Base-by-base conservation (phyloP, 2,113 vertebrate genomes). In the Motacilla alba region DNA sequence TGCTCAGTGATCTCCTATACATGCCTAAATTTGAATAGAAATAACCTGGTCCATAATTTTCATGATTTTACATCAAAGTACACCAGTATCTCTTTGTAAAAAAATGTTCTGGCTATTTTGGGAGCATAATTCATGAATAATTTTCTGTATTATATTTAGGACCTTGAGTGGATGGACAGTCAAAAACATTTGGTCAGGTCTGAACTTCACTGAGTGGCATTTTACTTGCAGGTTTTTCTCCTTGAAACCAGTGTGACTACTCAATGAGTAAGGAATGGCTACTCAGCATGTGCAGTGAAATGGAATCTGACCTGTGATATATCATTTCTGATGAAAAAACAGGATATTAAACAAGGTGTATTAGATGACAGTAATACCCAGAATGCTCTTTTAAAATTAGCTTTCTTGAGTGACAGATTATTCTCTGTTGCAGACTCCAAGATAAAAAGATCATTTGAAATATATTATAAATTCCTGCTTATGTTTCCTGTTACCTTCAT, bases 321-420 rank as follows among this genome's bases (percentile, higher is more conserved):
- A 93, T 82, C 14, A 46, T 26, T 83, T 93, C 41, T 79, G 37
- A 76, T 84, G 66, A 94, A 94, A 94, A 89, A 78, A 0, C 22
- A 75, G 87, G 77, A 53, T 94, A 91, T 96, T 93, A 95, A 94
- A 47, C 26, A 79, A 93, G 78, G 70, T 82, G 53, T 62, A 91
- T 76, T 95, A 91, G 84, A 89, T 91, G 88, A 89, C n/a, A 79
- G 35, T 64, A 89, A 78, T 81, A 89, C 10, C 20, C 46, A 89
- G 46, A 94, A 92, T 76, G 81, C 55, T 66, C 70, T 87, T 94
- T 94, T 68, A 84, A 92, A 82, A 91, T 91, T 75, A 87, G 22
- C 20, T 92, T 83, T 92, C 28, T 64, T 89, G 87, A 94, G 46
- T 78, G 83, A 87, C 46, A 5, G 53, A 78, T 89, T 91, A 75